Evolutionary conservation across 2,888 invertebrate genomes (phyloP), one percentile per base, ranked within the genome.

Genomic region (Morpho achilles): DNA sequence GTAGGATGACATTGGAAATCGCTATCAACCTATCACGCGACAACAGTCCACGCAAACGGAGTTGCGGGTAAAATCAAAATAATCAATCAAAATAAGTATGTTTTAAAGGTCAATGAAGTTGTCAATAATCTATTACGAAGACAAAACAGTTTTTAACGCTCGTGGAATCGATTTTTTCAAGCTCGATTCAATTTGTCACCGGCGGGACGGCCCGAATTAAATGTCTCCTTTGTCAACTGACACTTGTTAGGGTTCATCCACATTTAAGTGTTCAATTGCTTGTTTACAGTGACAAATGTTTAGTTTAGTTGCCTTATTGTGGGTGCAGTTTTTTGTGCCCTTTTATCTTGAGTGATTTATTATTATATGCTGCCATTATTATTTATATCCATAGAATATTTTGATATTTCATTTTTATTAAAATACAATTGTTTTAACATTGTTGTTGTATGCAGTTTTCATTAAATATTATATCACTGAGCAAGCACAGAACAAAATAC

Each of bases 231-330:
- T 84, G 82, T 80, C 66, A 74, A 65, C 61, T 77, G 80, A 79
- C 84, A 84, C 79, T 83, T 77, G 79, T 74, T 76, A 74, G 85
- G 85, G 82, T 76, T 78, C 75, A 69, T 73, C 73, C 73, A 69
- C 68, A 73, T 65, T 66, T 65, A 61, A 69, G 69, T 74, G 71
- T 73, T 78, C 80, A 84, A 86, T 85, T 78, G 81, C 79, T 80
- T 85, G 84, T 85, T 85, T 84, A 77, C 75, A 74, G 63, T 84
- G 82, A 85, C 80, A 82, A 84, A 85, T 82, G 82, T 71, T 70
- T 55, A 56, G 60, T 59, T 60, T 54, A 51, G 49, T 45, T 53
- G 50, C 46, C 40, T 55, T 50, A 58, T 53, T 56, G 55, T 57
- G 59, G 56, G 48, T 50, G 50, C 46, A 59, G 53, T 48, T 59